A percentile compares a stretch with the other conserved stretches of the same genome.
Conservation (phyloP, 2,797 vertebrate species). For the Orestias chungarensis region DNA sequence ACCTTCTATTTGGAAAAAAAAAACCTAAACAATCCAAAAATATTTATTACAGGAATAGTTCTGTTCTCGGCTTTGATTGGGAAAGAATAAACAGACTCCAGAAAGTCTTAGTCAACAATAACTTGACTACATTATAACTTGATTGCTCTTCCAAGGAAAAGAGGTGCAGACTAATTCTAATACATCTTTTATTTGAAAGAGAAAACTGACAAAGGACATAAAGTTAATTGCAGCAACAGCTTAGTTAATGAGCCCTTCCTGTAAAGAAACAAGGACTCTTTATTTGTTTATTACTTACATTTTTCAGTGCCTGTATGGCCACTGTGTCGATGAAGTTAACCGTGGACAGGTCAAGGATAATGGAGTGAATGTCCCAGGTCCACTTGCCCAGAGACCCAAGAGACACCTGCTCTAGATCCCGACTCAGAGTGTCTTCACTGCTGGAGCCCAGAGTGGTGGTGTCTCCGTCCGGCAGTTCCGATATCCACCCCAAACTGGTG, state of each 20-base stretch:
- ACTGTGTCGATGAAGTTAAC: slow-evolving; percentile 87
- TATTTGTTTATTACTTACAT: slow-evolving; percentile 65
- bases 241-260: not conserved
- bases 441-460: slow-evolving; percentile 68
- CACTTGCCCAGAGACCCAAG: slow-evolving; percentile 81
- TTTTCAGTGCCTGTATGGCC: slow-evolving; percentile 77
- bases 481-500: slow-evolving; percentile 68
- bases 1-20: not conserved
- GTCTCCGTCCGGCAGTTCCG: slow-evolving; percentile 74
- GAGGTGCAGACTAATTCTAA: not conserved
- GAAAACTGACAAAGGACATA: not conserved
- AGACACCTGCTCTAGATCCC: slow-evolving; percentile 77
- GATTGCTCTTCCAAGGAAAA: not conserved
- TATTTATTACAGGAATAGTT: not conserved
- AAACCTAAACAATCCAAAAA: not conserved
- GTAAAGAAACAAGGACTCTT: slow-evolving; percentile 2
- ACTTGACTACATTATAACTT: too few species aligned
- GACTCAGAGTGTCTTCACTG: slow-evolving; percentile 80
- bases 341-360: slow-evolving; percentile 89
- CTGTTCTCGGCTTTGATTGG: not conserved
- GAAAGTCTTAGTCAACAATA: not conserved
- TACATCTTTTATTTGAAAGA: not conserved
- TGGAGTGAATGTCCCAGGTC: slow-evolving; percentile 85
- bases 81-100: not conserved
- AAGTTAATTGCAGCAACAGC: not conserved